Conservation (phyloP, 1,140 invertebrate species). For the Leptinotarsa defecta region DNA sequence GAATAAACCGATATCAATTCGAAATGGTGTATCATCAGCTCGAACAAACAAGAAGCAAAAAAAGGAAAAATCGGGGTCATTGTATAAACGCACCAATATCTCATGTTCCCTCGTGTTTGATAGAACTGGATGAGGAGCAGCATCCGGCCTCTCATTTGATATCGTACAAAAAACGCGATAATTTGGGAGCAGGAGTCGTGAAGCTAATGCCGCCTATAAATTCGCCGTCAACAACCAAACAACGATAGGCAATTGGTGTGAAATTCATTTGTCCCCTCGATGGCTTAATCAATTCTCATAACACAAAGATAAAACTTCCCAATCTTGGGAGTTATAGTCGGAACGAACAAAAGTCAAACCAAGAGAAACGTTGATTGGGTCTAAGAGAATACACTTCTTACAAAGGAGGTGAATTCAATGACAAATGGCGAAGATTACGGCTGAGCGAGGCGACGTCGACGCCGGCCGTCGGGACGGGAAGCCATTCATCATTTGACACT, state of each 20-base stretch:
- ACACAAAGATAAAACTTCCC: constrained; percentile 49
- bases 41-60: constrained; percentile 24
- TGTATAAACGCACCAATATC: constrained; percentile 34
- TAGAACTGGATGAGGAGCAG: constrained; percentile 13
- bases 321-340: constrained; percentile 49
- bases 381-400: constrained; percentile 53
- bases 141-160: constrained; percentile 11
- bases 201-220: constrained; percentile 46
- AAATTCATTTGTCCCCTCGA: constrained; percentile 51
- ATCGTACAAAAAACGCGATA: constrained; percentile 40
- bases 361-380: constrained; percentile 47
- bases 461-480: constrained; percentile 49
- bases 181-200: constrained; percentile 42
- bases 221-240: constrained; percentile 44
- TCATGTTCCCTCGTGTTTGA: constrained; percentile 18
- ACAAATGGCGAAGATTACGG: constrained; percentile 52
- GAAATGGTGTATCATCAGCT: constrained; percentile 10
- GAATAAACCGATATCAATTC: not conserved
- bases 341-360: constrained; percentile 48
- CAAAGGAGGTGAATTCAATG: constrained; percentile 53
- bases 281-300: constrained; percentile 53
- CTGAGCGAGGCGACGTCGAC: constrained; percentile 47
- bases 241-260: constrained; percentile 52
- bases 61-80: constrained; percentile 23
- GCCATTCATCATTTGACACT: constrained; percentile 48